Conservation (phyloP, 2,888 invertebrate species). For the Acanthococcus lagerstroemiae region DNA sequence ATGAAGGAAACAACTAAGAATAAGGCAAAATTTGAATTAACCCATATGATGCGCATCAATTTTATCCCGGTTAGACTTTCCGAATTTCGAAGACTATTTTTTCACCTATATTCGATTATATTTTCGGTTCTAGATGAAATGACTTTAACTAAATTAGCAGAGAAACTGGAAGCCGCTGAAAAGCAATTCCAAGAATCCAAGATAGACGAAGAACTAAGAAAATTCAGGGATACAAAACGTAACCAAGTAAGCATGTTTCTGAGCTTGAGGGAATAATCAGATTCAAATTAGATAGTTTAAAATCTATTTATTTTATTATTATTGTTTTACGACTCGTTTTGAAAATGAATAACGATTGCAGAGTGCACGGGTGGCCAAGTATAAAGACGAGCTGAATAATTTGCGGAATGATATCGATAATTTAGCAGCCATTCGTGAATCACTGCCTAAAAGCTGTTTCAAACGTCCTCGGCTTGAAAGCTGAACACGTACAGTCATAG, state of each 20-base stretch:
- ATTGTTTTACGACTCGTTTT: no score
- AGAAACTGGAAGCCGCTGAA: constrained; percentile 60
- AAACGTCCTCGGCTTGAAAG: no score
- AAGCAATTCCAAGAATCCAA: constrained; percentile 58
- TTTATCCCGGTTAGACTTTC: no score
- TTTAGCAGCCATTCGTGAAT: constrained; percentile 65
- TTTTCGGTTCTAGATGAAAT: constrained; percentile 42
- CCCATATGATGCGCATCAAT: no score
- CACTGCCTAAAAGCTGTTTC: constrained; percentile 71
- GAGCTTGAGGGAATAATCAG: no score
- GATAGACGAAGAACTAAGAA: constrained; percentile 63
- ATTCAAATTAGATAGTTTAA: no score
- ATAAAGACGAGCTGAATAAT: background rate
- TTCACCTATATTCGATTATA: constrained; percentile 4
- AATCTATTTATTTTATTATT: no score
- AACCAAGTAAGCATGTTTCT: constrained; percentile 49
- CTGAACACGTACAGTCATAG: no score
- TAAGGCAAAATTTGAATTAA: no score
- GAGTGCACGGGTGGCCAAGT: background rate
- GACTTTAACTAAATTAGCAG: constrained; percentile 46
- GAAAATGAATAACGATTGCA: no score
- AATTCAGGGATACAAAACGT: constrained; percentile 59
- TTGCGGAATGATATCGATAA: constrained; percentile 52
- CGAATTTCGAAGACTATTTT: no score
- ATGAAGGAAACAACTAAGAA: no score